phyloP scores from a whole-genome alignment of 2,113 vertebrate genomes.

The Gadus macrocephalus region DNA sequence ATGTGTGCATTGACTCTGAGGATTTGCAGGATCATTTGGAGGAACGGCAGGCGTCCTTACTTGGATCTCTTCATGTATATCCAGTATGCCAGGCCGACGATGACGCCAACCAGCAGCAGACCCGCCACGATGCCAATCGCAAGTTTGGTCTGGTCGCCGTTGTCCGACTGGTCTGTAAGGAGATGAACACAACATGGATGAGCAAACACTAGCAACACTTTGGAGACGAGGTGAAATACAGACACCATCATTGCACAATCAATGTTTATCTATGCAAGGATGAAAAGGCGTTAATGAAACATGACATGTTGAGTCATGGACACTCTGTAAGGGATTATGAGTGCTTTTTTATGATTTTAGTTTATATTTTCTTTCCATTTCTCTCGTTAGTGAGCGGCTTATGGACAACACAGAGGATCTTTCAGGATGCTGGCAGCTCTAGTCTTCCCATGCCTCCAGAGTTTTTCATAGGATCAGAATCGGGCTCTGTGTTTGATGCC shows the following conservation, averaged over 20 bases:
- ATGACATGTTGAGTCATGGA: slow-evolving; percentile 42
- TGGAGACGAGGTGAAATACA: background rate
- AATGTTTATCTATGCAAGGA: background rate
- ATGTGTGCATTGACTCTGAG: background rate
- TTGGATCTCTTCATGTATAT: slow-evolving; percentile 91
- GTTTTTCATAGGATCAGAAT: background rate
- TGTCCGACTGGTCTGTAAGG: slow-evolving; percentile 52
- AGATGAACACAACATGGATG: slow-evolving; percentile 5
- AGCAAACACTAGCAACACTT: slow-evolving; percentile 2
- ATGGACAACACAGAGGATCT: slow-evolving; percentile 46
- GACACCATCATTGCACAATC: background rate
- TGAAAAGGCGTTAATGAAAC: background rate
- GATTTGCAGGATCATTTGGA: background rate
- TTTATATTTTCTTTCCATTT: slow-evolving; percentile 12
- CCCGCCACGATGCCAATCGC: slow-evolving; percentile 90
- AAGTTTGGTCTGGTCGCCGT: slow-evolving; percentile 81
- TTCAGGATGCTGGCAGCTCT: slow-evolving; percentile 69
- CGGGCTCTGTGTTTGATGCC: too few relatives aligned
- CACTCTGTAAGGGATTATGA: slow-evolving; percentile 54
- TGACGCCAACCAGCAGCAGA: slow-evolving; percentile 79
- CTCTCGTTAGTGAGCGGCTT: slow-evolving; percentile 33
- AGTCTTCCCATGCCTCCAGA: slow-evolving; percentile 37
- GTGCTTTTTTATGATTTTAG: slow-evolving; percentile 39
- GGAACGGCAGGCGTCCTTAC: slow-evolving; percentile 66
- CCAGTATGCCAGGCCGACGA: slow-evolving; percentile 84